A percentile compares a stretch with the other conserved stretches of the same genome.
These are phyloP conservation scores for Anoplolepis gracilipes DNA, from an alignment of 1,140 invertebrate species.

Conservation along the genomic window DNA sequence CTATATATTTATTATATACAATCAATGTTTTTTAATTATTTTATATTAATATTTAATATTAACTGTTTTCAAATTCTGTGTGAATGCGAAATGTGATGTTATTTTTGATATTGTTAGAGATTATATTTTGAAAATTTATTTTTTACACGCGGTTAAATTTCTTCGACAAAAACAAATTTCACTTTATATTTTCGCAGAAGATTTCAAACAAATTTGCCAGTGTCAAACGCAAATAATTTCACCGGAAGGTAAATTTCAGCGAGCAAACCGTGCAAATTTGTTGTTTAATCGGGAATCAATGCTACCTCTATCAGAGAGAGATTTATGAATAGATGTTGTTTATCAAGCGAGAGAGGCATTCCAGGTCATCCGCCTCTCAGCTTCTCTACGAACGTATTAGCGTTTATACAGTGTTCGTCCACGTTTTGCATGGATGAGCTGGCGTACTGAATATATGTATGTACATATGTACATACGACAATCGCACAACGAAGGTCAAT, in stretches of 20 bases:
- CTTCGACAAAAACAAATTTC: background rate
- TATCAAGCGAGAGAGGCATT: conserved; percentile 25
- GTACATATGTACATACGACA: conserved; percentile 1
- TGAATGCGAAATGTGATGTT: background rate
- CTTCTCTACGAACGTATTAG: conserved; percentile 30
- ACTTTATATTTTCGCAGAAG: background rate
- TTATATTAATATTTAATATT: no score
- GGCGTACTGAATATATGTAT: background rate
- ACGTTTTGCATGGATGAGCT: conserved; percentile 45
- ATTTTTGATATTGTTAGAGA: background rate
- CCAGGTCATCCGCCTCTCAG: background rate
- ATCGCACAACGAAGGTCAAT: conserved; percentile 31
- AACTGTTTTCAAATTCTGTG: no score
- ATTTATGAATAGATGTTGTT: conserved; percentile 25
- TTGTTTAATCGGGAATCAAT: conserved; percentile 28
- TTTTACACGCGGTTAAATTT: background rate
- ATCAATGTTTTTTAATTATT: no score
- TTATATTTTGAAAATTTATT: background rate
- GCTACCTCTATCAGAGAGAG: background rate
- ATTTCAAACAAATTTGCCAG: no score
- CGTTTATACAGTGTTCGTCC: conserved; percentile 4
- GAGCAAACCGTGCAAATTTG: background rate
- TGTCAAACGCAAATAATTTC: background rate
- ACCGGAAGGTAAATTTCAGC: background rate
- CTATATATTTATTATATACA: no score